These are phyloP conservation scores for Macrophya annulata DNA, from an alignment of 2,888 invertebrate species.

Conservation along the genomic window DNA sequence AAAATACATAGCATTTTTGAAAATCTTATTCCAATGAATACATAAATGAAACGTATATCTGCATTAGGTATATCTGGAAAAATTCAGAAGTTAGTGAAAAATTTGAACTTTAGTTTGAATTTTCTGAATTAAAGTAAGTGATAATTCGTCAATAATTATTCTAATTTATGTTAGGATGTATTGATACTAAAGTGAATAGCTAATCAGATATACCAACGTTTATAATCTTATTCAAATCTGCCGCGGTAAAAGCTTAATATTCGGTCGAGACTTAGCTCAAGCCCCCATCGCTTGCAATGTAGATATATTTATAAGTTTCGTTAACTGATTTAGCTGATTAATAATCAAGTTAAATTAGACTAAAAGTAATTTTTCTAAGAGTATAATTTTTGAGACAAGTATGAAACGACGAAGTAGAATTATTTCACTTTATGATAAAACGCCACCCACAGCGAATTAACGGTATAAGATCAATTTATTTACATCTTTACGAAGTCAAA, in stretches of 20 bases:
- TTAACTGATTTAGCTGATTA: slow-evolving; percentile 31
- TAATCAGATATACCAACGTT: slow-evolving; percentile 1
- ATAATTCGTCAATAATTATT: background rate
- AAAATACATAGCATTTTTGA: background rate
- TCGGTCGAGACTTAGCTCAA: background rate
- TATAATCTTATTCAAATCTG: slow-evolving; percentile 7
- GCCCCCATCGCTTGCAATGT: slow-evolving; percentile 3
- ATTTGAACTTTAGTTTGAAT: background rate
- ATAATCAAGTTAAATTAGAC: background rate
- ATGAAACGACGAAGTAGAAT: background rate
- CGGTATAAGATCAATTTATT: slow-evolving; percentile 25
- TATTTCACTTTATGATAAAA: background rate
- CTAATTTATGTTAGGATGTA: background rate
- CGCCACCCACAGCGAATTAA: slow-evolving; percentile 24
- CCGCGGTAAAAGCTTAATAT: background rate
- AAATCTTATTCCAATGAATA: background rate
- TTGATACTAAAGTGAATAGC: slow-evolving; percentile 21
- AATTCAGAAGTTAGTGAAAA: background rate
- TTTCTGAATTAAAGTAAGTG: background rate
- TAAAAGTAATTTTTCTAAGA: slow-evolving; percentile 5
- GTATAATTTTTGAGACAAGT: background rate
- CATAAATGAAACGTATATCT: background rate
- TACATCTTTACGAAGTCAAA: background rate
- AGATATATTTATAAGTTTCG: background rate
- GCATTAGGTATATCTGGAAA: background rate